Evolutionary conservation across 2,888 invertebrate species (phyloP), one percentile per base, ranked within the genome.

Genomic region (Noctua janthe): DNA sequence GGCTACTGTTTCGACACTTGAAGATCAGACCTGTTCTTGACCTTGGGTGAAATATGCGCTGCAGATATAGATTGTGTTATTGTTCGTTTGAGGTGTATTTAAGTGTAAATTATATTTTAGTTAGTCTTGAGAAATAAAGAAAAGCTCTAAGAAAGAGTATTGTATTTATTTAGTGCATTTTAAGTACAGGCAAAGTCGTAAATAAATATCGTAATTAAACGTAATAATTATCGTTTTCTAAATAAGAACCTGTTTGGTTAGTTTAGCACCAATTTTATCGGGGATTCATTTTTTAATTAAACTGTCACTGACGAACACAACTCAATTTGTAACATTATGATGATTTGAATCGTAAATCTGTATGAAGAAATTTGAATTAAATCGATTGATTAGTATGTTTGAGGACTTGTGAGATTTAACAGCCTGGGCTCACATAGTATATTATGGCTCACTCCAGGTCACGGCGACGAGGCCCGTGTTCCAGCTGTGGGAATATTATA

Each of bases 11-110:
- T 15, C 51, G 17, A 62, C 84, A 89, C 87, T 87, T 77, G 81
- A 86, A 74, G 23, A 56, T 43, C 29, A 17, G 0, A 29, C 20
- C 20, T 49, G 64, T 69, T 43, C 64, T 75, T 71, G 76, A 83
- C 86, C 87, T 88, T 88, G 78, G n/a, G 1, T 64, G 15, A 62
- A 82, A 78, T 84, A 69, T 76, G 47, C 17, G n/a, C 35, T 71
- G 15, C 47, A 15, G 8, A 29, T 20, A 56, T 15, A 15, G 29
- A 54, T 66, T 78, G 43, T 59, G 2, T 23, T 51, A 66, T 54
- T 64, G 47, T 66, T 49, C 23, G 43, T 72, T 49, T 39, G 47
- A 10, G 20, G 49, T 76, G 6, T 47, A 4, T 69, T 69, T 47
- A 17, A 35, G 64, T 64, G 17, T 35, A 4, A 35, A 17, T 64